These are phyloP conservation scores for Rynchops niger DNA, from an alignment of 2,113 vertebrate species.

Conservation along the genomic window DNA sequence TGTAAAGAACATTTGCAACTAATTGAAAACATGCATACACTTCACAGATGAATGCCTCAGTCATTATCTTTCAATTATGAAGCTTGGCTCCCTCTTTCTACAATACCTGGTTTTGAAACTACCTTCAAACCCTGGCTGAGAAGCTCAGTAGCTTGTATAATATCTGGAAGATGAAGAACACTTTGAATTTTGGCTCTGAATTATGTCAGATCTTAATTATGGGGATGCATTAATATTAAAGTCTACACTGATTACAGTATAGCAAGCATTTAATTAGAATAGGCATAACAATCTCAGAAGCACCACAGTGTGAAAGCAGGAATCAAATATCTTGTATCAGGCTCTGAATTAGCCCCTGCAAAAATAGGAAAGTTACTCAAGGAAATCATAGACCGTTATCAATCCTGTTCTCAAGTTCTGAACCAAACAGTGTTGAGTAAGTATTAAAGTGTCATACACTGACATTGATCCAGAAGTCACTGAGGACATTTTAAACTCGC, in stretches of 20 bases:
- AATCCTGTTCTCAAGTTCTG: not conserved
- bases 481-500: not conserved
- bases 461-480: not conserved
- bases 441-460: not conserved
- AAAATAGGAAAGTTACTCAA: not conserved
- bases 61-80: slow-evolving; percentile 32
- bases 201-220: not conserved
- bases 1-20: slow-evolving; percentile 9
- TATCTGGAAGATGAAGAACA: not conserved
- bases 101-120: not conserved
- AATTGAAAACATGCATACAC: not conserved
- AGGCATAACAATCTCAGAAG: not conserved
- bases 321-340: not conserved
- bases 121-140: not conserved
- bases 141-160: not conserved
- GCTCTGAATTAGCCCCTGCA: not conserved
- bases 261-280: not conserved
- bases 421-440: not conserved
- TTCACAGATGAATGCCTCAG: slow-evolving; percentile 13
- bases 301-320: not conserved
- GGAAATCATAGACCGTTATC: not conserved
- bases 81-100: not conserved
- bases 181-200: not conserved
- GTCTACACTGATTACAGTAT: not conserved
- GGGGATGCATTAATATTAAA: not conserved